Conservation (phyloP, 2,888 invertebrate species). For the Fragum sueziense region DNA sequence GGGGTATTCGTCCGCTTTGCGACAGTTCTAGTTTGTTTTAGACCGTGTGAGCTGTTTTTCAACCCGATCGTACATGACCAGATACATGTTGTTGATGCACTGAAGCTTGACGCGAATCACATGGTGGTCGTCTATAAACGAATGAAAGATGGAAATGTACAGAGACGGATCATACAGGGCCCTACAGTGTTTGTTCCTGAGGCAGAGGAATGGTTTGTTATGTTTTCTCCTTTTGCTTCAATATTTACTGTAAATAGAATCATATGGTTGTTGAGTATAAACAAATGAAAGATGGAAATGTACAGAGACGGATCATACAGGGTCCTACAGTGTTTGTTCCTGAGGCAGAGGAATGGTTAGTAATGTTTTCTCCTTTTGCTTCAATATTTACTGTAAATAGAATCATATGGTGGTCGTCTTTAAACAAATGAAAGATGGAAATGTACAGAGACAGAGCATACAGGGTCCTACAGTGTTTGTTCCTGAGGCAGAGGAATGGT, state of each 20-base stretch:
- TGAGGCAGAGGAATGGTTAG: conserved; percentile 79
- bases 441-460: too few relatives aligned
- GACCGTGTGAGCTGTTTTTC: conserved; percentile 75
- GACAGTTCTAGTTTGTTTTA: too few relatives aligned
- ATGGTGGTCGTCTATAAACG: conserved; percentile 78
- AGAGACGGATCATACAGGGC: conserved; percentile 78
- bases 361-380: too few relatives aligned
- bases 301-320: conserved; percentile 77
- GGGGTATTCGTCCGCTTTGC: too few relatives aligned
- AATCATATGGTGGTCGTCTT: too few relatives aligned
- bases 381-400: too few relatives aligned
- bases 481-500: too few relatives aligned
- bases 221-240: too few relatives aligned
- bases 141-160: conserved; percentile 70
- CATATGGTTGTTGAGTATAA: conserved; percentile 79
- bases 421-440: too few relatives aligned
- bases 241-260: too few relatives aligned
- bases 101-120: conserved; percentile 77
- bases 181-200: conserved; percentile 78
- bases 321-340: conserved; percentile 80
- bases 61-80: conserved; percentile 73
- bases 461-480: too few relatives aligned
- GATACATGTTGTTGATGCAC: conserved; percentile 66
- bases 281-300: conserved; percentile 68
- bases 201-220: conserved; percentile 78